phyloP scores from a whole-genome alignment of 2,797 vertebrate species.

The Macrochelys suwanniensis region DNA sequence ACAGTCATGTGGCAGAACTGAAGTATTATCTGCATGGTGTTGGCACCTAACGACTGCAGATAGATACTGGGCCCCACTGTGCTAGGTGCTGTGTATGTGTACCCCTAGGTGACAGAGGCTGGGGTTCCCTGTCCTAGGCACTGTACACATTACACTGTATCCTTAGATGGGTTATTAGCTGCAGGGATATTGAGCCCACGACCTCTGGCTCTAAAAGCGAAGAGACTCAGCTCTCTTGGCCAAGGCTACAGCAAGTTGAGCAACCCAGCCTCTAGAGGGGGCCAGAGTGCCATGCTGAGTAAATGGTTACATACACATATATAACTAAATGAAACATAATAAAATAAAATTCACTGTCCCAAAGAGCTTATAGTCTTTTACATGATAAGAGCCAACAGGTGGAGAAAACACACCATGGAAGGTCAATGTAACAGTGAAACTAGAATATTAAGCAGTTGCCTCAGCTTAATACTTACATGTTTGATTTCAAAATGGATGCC shows the following conservation, averaged over 20 bases:
- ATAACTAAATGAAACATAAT: not conserved
- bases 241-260: not conserved
- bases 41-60: not conserved
- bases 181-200: not conserved
- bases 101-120: not conserved
- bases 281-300: not conserved
- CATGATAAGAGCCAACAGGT: not conserved
- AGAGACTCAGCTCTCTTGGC: not conserved
- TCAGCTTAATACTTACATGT: constrained; percentile 12
- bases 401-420: not conserved
- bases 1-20: not conserved
- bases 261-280: not conserved
- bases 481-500: constrained; percentile 40
- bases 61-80: not conserved
- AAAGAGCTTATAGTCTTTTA: not conserved
- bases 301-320: not conserved
- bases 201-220: not conserved
- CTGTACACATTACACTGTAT: not conserved
- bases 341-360: not conserved
- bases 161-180: not conserved
- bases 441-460: constrained; percentile 41
- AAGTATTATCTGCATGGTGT: not conserved
- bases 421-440: not conserved
- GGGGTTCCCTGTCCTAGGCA: not conserved
- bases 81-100: not conserved